phyloP scores from a whole-genome alignment of 37 sponge, comb jelly and placozoan genomes.

The Tethya wilhelma region DNA sequence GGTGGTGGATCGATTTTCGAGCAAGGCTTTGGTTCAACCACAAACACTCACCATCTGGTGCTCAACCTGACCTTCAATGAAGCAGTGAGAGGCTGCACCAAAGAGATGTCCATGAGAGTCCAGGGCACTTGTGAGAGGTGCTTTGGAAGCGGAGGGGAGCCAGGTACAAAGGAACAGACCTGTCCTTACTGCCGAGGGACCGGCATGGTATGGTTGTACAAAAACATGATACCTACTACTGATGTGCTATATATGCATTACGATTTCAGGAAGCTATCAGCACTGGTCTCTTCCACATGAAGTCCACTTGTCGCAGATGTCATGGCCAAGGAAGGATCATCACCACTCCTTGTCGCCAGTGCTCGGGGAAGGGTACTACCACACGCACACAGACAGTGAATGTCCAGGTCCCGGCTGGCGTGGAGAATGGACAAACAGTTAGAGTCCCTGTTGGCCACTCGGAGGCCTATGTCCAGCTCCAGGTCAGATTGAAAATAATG shows the following conservation, averaged over 20 bases:
- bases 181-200: constrained; percentile 85
- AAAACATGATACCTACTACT: background rate
- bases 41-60: constrained; percentile 21
- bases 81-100: constrained; percentile 87
- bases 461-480: constrained; percentile 57
- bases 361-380: constrained; percentile 66
- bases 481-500: constrained; percentile 22
- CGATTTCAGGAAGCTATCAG: constrained; percentile 58
- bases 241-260: background rate
- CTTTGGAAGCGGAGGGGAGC: constrained; percentile 71
- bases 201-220: constrained; percentile 67
- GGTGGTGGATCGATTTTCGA: constrained; percentile 50
- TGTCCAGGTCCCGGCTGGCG: constrained; percentile 86
- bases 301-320: constrained; percentile 72
- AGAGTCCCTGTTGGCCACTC: constrained; percentile 67
- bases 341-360: constrained; percentile 60
- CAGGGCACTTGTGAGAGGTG: constrained; percentile 77
- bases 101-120: constrained; percentile 59
- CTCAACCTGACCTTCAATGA: constrained; percentile 86
- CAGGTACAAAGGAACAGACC: constrained; percentile 64
- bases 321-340: constrained; percentile 76
- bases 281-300: constrained; percentile 87
- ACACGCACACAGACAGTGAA: constrained; percentile 44
- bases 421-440: constrained; percentile 76
- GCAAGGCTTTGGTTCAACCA: constrained; percentile 1